phyloP scores from a whole-genome alignment of 64 coral and sea anemone genomes.

The Dendronephthya gigantea region DNA sequence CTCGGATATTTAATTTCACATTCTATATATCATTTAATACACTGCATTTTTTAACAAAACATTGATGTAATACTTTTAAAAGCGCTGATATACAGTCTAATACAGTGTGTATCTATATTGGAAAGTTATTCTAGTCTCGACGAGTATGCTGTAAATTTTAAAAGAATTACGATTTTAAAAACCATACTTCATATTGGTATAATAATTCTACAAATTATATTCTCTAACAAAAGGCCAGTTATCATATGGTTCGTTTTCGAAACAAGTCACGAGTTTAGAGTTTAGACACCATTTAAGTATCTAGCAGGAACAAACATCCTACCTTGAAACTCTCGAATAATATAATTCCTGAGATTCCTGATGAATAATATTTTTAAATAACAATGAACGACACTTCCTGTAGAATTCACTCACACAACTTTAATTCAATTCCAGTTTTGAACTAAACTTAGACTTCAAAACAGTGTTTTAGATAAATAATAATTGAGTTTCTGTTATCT shows the following conservation, averaged over 20 bases:
- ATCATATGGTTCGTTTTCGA: neutral
- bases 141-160: too few species aligned
- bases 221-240: neutral
- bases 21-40: neutral
- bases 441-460: neutral
- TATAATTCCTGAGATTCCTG: slow-evolving; percentile 19
- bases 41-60: neutral
- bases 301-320: slow-evolving; percentile 2
- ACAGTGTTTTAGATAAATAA: neutral
- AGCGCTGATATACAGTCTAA: too few species aligned
- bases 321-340: neutral
- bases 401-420: neutral
- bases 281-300: neutral
- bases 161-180: too few species aligned
- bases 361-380: slow-evolving; percentile 1
- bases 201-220: neutral
- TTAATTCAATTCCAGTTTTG: neutral
- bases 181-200: too few species aligned
- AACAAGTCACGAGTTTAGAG: neutral
- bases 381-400: slow-evolving; percentile 1
- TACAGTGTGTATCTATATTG: too few species aligned
- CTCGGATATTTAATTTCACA: too few species aligned
- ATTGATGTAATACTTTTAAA: neutral
- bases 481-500: neutral
- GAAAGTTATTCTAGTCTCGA: too few species aligned